Evolutionary conservation across 2,888 invertebrate species (phyloP).

Genomic region (Autographa gamma): DNA sequence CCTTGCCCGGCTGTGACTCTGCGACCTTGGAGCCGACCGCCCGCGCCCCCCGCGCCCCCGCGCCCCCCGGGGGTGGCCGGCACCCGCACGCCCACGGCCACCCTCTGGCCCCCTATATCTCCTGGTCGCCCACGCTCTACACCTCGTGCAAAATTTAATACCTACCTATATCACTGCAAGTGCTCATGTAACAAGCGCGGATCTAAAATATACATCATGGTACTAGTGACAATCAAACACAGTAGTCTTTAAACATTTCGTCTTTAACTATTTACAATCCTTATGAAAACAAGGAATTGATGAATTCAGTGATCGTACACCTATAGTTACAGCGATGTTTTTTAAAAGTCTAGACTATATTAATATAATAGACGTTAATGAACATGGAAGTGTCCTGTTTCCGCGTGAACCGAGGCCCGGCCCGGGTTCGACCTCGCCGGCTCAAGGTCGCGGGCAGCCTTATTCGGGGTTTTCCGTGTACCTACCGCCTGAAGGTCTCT

Average conservation of each 20-base stretch:
- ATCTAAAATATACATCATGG: conserved; percentile 65
- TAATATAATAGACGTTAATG: conserved; percentile 37
- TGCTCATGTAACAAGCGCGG: conserved; percentile 66
- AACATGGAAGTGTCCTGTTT: conserved; percentile 69
- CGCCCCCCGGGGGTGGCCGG: conserved; percentile 54
- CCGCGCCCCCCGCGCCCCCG: conserved; percentile 58
- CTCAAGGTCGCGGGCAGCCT: conserved; percentile 75
- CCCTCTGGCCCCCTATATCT: conserved; percentile 67
- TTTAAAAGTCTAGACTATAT: conserved; percentile 54
- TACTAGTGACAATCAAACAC: conserved; percentile 18
- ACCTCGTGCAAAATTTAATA: conserved; percentile 85
- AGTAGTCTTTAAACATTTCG: conserved; percentile 10
- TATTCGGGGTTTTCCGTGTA: conserved; percentile 80
- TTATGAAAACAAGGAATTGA: conserved; percentile 25
- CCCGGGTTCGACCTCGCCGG: conserved; percentile 72
- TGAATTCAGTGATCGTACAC: conserved; percentile 6
- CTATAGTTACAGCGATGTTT: conserved; percentile 23
- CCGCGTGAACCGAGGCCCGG: conserved; percentile 63
- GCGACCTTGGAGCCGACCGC: conserved; percentile 86
- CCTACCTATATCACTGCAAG: conserved; percentile 62
- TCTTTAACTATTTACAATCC: conserved; percentile 5
- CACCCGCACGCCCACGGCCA: conserved; percentile 71
- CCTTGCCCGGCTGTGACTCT: conserved; percentile 89
- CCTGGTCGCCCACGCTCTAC: conserved; percentile 70
- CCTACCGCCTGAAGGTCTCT: conserved; percentile 79